Percentiles rank a stretch among this genome's conserved stretches.
These are phyloP conservation scores for Dufourea novaeangliae DNA, from an alignment of 1,140 invertebrate species.

Conservation along the genomic window DNA sequence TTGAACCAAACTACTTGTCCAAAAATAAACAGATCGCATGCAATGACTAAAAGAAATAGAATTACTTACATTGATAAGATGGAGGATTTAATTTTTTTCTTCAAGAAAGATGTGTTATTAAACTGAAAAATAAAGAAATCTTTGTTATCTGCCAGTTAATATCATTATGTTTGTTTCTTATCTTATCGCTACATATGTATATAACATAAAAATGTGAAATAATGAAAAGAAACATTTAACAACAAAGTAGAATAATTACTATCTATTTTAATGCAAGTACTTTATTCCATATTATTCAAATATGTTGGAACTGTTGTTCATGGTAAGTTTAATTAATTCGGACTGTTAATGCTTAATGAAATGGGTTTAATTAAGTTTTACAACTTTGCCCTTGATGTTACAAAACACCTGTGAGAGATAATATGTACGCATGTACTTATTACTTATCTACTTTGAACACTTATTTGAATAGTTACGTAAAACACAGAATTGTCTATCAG, in stretches of 20 bases:
- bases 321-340: not conserved
- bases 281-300: not conserved
- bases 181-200: conserved; percentile 51
- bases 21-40: conserved; percentile 42
- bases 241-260: not conserved
- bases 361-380: not conserved
- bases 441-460: not conserved
- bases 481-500: not conserved
- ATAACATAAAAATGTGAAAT: not conserved
- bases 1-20: conserved; percentile 38
- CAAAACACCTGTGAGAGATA: not conserved
- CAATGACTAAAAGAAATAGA: not conserved
- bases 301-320: not conserved
- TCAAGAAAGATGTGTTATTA: conserved; percentile 47
- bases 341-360: not conserved
- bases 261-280: not conserved
- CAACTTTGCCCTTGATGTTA: not conserved
- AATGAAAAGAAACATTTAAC: not conserved
- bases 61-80: conserved; percentile 53
- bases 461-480: not conserved
- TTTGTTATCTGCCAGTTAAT: conserved; percentile 25
- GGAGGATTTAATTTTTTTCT: conserved; percentile 31
- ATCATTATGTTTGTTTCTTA: conserved; percentile 41
- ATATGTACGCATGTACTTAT: not conserved
- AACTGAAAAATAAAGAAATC: conserved; percentile 55